Conservation (phyloP, 1,140 invertebrate species). For the Homalodisca vitripennis region DNA sequence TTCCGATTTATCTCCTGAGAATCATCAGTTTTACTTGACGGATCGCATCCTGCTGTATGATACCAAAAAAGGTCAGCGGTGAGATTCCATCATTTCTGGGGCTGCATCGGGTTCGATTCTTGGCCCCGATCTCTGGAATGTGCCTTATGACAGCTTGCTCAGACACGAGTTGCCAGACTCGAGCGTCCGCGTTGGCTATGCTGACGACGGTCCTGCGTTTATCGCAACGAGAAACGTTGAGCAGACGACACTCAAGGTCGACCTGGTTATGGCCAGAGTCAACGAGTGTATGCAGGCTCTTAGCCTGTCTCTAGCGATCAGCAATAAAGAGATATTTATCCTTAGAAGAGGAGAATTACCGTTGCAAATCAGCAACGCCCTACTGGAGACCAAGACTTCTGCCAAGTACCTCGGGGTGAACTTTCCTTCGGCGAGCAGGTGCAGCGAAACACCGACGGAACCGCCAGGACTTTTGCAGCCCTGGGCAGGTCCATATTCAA, state of each 20-base stretch:
- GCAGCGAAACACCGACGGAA: not conserved
- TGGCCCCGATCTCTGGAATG: not conserved
- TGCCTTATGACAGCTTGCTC: not conserved
- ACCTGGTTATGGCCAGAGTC: not conserved
- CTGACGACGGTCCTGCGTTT: not conserved
- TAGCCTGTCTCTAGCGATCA: not conserved
- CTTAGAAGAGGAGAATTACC: not conserved
- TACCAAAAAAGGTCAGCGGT: not conserved
- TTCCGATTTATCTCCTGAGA: not conserved
- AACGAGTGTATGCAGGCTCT: not conserved
- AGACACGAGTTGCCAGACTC: not conserved
- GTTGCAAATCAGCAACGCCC: not conserved
- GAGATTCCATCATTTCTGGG: not conserved
- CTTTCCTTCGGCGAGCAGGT: not conserved
- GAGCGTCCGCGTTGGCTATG: not conserved
- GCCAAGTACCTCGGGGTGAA: too few species aligned
- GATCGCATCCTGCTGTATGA: not conserved
- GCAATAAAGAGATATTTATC: not conserved
- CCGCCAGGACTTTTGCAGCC: not conserved
- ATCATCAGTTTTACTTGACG: not conserved
- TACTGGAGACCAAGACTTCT: too few species aligned
- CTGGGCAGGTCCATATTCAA: not conserved
- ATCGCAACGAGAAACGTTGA: not conserved
- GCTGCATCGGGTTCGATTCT: not conserved
- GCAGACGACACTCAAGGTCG: not conserved